Conservation (phyloP, 2,113 vertebrate species). For the Protobothrops mucrosquamatus region DNA sequence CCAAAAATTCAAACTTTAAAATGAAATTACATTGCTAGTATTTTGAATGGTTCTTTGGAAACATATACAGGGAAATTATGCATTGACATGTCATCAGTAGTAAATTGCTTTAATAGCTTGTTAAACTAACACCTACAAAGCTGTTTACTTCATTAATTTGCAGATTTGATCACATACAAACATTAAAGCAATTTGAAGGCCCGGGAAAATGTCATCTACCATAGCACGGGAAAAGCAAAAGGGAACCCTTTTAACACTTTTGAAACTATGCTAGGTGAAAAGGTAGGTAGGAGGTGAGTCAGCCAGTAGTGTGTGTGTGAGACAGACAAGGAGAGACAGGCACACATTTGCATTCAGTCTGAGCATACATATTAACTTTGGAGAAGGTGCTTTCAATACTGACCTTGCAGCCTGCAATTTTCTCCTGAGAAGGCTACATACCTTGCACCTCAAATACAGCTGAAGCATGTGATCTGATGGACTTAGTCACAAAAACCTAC, state of each 20-base stretch:
- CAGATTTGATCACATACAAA: slow-evolving; percentile 58
- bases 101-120: slow-evolving; percentile 64
- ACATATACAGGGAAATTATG: slow-evolving; percentile 51
- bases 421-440: not conserved
- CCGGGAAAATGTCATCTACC: slow-evolving; percentile 50
- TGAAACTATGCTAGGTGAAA: slow-evolving; percentile 36
- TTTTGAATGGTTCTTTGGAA: slow-evolving; percentile 39
- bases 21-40: not conserved
- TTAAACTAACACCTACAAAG: slow-evolving; percentile 58
- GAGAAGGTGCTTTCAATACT: not conserved
- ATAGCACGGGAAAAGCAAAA: slow-evolving; percentile 53
- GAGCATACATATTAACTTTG: not conserved
- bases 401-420: not conserved
- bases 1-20: not conserved
- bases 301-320: not conserved
- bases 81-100: slow-evolving; percentile 54
- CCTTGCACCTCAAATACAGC: not conserved
- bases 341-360: not conserved
- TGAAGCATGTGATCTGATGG: not conserved
- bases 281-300: not conserved
- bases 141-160: slow-evolving; percentile 65
- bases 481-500: not conserved
- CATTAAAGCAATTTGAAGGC: slow-evolving; percentile 59
- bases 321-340: not conserved
- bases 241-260: slow-evolving; percentile 40